Base-by-base conservation (phyloP, 2,797 vertebrate genomes). In the Acrossocheilus fasciatus region DNA sequence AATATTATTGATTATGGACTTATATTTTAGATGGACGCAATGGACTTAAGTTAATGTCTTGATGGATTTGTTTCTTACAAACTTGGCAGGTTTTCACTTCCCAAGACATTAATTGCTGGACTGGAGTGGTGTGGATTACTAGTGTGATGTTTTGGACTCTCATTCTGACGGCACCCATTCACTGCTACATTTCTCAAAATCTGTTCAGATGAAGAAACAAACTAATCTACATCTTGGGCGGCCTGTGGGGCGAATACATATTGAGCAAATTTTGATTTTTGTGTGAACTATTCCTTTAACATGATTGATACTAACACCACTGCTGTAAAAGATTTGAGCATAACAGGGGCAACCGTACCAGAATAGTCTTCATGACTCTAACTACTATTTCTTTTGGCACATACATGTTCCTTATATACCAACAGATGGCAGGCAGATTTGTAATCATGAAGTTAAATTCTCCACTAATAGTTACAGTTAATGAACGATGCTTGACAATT, bases 361-460 rank as follows among this genome's bases (percentile, higher is more conserved):
- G 59, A 66, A 80, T 1, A 66, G 41, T 50, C 78, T 81, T 81
- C 6, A 23, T 68, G 2, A 36, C 68, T 66, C 5, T 7, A 62
- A 70, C 45, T 39, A 39, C 26, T 36, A 52, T 52, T 54, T 34
- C 15, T 52, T 82, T 82, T 82, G 80, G 80, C 80, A 82, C 80
- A 36, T 5, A 54, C 47, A 52, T 34, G 30, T 69, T 69, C 30
- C 41, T 81, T 36, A 68, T 34, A 34, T 34, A 14, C 26, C 26
- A 52, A 81, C 45, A n/a, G 64, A 69, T 50, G 57, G 59, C 78
- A 66, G 80, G 80, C 45, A 69, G 64, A n/a, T 52, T 70, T 82
- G 66, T 52, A 52, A 47, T 66, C 64, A 45, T 64, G 78, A 81
- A 47, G 43, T 11, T 69, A 68, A 81, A 69, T 52, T 34, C 39